These are phyloP conservation scores for Eupithecia insigniata DNA, from an alignment of 2,888 invertebrate species.

Conservation along the genomic window DNA sequence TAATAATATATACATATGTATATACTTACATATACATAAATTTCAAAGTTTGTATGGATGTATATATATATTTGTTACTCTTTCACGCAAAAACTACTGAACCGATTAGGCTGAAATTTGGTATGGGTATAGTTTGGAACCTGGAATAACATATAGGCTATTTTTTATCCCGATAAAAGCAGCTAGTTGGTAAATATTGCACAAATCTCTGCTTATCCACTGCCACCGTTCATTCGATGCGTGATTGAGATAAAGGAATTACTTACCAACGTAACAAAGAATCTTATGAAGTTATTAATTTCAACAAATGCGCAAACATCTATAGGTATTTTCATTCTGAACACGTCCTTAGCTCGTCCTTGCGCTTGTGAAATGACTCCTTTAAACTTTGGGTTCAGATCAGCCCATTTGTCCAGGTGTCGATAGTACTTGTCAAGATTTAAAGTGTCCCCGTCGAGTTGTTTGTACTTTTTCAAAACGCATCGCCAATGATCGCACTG, in stretches of 20 bases:
- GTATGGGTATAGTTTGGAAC: too few species aligned
- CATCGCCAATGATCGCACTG: conserved; percentile 68
- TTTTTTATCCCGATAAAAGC: too few species aligned
- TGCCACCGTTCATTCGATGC: too few species aligned
- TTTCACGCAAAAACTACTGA: too few species aligned
- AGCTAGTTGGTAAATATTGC: too few species aligned
- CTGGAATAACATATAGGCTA: too few species aligned
- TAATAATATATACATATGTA: too few species aligned
- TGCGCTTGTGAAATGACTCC: conserved; percentile 58
- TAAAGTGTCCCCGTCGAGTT: conserved; percentile 49
- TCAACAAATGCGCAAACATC: conserved; percentile 53
- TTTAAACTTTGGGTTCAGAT: conserved; percentile 59
- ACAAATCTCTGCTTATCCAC: background rate
- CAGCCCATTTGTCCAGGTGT: conserved; percentile 66
- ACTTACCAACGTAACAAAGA: conserved; percentile 57
- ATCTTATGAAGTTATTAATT: conserved; percentile 60
- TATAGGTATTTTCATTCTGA: conserved; percentile 52
- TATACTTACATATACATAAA: too few species aligned
- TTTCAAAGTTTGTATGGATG: too few species aligned
- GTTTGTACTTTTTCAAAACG: conserved; percentile 57
- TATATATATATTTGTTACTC: too few species aligned
- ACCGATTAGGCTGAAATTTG: too few species aligned
- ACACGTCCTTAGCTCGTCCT: conserved; percentile 53
- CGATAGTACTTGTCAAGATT: conserved; percentile 58
- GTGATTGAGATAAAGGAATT: background rate